Evolutionary conservation across 35 echinoderm and acorn worm species (phyloP).

Genomic region (Ophioderma brevispina): DNA sequence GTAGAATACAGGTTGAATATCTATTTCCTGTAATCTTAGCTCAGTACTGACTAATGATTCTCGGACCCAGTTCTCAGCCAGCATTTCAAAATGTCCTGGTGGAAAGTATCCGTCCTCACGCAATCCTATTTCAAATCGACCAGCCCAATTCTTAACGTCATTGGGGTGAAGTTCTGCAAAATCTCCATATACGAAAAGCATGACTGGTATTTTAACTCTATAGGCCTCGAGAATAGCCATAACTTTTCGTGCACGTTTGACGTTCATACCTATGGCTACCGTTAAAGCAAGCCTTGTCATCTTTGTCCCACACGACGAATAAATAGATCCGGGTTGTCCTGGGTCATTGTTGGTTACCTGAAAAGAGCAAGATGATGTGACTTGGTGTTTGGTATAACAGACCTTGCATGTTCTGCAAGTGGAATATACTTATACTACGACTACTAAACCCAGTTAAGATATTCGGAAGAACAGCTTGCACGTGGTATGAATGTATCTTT

Average conservation of each 20-base stretch:
- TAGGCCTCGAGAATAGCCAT: constrained; percentile 12
- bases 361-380: too few relatives aligned
- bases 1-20: background rate
- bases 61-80: constrained; percentile 32
- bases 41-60: constrained; percentile 37
- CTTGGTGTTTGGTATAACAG: too few relatives aligned
- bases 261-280: constrained; percentile 49
- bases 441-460: too few relatives aligned
- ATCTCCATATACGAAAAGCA: constrained; percentile 59
- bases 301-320: background rate
- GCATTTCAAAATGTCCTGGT: constrained; percentile 30
- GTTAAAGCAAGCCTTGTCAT: background rate
- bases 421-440: too few relatives aligned
- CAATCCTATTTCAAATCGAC: constrained; percentile 19
- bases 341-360: background rate
- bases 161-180: constrained; percentile 31
- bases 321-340: background rate
- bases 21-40: constrained; percentile 31
- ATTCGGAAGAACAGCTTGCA: too few relatives aligned
- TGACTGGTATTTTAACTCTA: background rate
- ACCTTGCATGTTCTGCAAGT: too few relatives aligned
- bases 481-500: too few relatives aligned
- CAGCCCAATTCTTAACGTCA: constrained; percentile 16
- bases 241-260: constrained; percentile 28
- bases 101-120: constrained; percentile 34